A percentile compares a stretch with the other conserved stretches of the same genome.
phyloP scores from a whole-genome alignment of 2,113 vertebrate species.

The Poecilia latipinna region DNA sequence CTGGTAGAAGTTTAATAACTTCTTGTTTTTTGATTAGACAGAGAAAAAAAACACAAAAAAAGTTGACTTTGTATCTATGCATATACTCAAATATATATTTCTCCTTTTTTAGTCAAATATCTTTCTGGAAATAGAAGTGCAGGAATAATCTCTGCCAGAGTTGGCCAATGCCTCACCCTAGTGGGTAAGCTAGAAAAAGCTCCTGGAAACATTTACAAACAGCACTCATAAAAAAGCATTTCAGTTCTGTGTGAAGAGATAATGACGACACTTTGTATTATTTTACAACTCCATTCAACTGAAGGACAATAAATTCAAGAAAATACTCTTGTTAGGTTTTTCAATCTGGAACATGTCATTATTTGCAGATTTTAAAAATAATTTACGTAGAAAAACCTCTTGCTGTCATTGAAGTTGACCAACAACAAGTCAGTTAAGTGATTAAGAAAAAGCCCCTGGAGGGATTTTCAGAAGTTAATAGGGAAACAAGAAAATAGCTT shows the following conservation, averaged over 20 bases:
- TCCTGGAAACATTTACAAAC: neutral
- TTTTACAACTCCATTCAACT: neutral
- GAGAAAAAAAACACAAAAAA: neutral
- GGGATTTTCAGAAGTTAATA: neutral
- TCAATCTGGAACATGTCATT: neutral
- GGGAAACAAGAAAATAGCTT: neutral
- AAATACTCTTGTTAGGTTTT: neutral
- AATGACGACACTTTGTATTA: neutral
- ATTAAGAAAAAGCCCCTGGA: neutral
- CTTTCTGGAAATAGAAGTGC: neutral
- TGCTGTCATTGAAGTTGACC: neutral
- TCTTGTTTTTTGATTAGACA: neutral
- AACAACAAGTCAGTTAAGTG: neutral
- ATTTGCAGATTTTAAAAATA: neutral
- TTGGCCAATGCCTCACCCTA: slow-evolving; percentile 35
- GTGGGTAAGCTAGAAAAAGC: slow-evolving; percentile 17
- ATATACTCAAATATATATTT: neutral
- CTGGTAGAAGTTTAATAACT: neutral
- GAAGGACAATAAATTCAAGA: neutral
- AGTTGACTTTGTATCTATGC: neutral
- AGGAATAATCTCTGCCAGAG: neutral
- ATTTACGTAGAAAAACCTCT: neutral
- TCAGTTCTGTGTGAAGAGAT: neutral
- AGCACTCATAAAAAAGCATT: neutral
- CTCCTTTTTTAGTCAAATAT: neutral